Conservation (phyloP, 2,113 vertebrate genomes). For the Apteryx mantelli region DNA sequence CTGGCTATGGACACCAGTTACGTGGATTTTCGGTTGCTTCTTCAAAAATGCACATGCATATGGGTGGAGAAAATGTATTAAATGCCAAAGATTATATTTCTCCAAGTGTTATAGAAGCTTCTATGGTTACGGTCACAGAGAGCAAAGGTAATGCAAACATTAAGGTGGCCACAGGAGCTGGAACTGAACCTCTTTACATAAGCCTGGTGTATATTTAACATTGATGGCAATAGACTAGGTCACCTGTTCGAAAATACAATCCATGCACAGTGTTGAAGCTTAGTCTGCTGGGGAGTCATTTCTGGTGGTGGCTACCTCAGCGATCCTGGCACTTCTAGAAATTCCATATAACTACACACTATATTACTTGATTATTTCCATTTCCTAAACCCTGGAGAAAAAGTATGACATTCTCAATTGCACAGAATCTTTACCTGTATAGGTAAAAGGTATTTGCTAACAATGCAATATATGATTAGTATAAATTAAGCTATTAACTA, state of each 20-base stretch:
- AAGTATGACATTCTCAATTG: not conserved
- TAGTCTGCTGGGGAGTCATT: not conserved
- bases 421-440: not conserved
- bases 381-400: not conserved
- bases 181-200: not conserved
- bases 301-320: not conserved
- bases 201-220: not conserved
- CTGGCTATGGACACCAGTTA: not conserved
- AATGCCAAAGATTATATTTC: constrained; percentile 68
- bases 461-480: not conserved
- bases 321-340: not conserved
- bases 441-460: not conserved
- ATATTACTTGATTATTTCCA: not conserved
- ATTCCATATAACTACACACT: not conserved
- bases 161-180: not conserved
- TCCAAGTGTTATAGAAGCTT: constrained; percentile 45
- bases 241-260: not conserved
- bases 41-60: constrained; percentile 24
- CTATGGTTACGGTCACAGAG: constrained; percentile 57
- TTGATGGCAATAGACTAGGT: not conserved
- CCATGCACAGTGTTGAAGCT: not conserved
- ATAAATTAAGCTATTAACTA: not conserved
- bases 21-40: constrained; percentile 25
- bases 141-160: constrained; percentile 34
- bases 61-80: constrained; percentile 34